phyloP scores from a whole-genome alignment of 2,888 invertebrate species.

The Octodonta nipae region DNA sequence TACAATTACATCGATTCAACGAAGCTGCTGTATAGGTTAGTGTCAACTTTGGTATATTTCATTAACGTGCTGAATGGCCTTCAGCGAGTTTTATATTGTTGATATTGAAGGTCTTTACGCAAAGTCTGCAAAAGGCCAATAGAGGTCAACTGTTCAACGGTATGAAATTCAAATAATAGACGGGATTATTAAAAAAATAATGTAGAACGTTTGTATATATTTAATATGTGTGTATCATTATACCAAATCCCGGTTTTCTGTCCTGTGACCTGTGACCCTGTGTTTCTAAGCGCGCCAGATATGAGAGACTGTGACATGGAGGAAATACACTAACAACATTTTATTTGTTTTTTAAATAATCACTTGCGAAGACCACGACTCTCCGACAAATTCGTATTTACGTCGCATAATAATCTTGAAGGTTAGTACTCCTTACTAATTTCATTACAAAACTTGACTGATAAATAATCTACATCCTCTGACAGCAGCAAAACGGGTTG shows the following conservation, averaged over 20 bases:
- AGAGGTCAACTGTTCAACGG: conserved; percentile 37
- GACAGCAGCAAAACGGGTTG: conserved; percentile 31
- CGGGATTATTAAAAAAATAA: conserved; percentile 11
- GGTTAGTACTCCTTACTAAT: too few relatives aligned
- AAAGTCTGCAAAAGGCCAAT: conserved; percentile 37
- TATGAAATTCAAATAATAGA: conserved; percentile 11
- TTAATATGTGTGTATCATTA: conserved; percentile 7
- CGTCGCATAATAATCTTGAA: too few relatives aligned
- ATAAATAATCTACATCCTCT: conserved; percentile 18
- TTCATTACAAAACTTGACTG: too few relatives aligned
- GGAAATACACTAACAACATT: too few relatives aligned
- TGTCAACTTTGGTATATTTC: conserved; percentile 15
- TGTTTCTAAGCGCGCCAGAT: conserved; percentile 21
- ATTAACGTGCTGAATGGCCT: conserved; percentile 35
- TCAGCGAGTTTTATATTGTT: conserved; percentile 36
- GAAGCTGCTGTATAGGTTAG: conserved; percentile 15
- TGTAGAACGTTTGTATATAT: conserved; percentile 6
- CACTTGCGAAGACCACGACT: too few relatives aligned
- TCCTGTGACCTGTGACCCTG: conserved; percentile 29
- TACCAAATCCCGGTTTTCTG: conserved; percentile 14
- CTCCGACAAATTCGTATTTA: too few relatives aligned
- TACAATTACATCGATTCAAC: conserved; percentile 7
- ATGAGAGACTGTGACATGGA: too few relatives aligned
- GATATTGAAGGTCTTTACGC: conserved; percentile 37
- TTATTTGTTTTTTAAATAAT: too few relatives aligned